These are phyloP conservation scores for Toxotes lorentzi DNA, from an alignment of 2,797 vertebrate species.

Conservation along the genomic window DNA sequence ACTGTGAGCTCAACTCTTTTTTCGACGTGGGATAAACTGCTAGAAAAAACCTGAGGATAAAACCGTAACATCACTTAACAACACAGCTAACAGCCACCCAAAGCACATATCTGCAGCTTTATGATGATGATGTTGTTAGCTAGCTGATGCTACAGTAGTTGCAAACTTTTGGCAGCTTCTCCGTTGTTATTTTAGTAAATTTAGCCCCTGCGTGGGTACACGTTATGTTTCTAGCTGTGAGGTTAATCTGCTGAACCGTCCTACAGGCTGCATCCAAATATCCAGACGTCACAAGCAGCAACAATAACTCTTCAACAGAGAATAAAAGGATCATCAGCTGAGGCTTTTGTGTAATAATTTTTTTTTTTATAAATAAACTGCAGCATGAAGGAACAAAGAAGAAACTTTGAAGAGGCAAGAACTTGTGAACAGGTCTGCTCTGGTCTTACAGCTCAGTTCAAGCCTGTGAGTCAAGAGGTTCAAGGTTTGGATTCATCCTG, in stretches of 20 bases:
- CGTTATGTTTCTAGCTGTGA: neutral
- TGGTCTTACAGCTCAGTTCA: neutral
- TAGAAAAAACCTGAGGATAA: neutral
- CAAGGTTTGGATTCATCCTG: slow-evolving; percentile 17
- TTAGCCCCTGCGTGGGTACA: neutral
- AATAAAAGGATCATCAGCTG: neutral
- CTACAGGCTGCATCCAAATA: slow-evolving; percentile 6
- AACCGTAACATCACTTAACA: neutral
- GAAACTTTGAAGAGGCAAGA: no score
- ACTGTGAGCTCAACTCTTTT: neutral
- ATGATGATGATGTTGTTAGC: neutral
- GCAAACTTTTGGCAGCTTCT: neutral
- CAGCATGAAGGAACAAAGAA: no score
- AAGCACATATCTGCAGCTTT: neutral
- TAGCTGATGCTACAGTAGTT: neutral
- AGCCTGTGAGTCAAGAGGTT: neutral
- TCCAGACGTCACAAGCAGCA: neutral
- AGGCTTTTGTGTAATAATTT: neutral
- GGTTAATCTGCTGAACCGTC: neutral
- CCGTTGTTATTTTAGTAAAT: neutral
- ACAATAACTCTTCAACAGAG: no score
- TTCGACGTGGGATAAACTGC: no score
- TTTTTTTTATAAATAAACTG: neutral
- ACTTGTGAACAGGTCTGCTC: neutral
- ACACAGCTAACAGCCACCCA: neutral